These are phyloP conservation scores for Crotalus helleri DNA, from an alignment of 2,113 vertebrate genomes.

Conservation along the genomic window DNA sequence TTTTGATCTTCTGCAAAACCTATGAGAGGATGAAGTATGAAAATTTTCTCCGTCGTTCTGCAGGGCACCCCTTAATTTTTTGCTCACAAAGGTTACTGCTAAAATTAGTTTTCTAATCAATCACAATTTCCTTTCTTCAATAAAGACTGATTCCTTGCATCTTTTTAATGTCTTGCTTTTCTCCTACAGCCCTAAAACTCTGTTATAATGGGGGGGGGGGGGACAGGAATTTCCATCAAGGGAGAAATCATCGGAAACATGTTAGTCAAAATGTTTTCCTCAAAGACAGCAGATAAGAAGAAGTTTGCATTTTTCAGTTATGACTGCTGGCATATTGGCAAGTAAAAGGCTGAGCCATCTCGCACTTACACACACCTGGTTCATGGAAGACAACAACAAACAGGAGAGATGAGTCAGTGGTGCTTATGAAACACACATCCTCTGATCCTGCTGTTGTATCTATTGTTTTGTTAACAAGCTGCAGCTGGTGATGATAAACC, in stretches of 20 bases:
- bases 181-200: not conserved
- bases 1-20: not conserved
- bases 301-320: constrained; percentile 14
- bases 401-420: constrained; percentile 43
- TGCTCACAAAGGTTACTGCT: not conserved
- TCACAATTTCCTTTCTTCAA: not conserved
- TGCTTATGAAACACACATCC: constrained; percentile 33
- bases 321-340: constrained; percentile 17
- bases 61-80: not conserved
- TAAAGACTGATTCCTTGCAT: not conserved
- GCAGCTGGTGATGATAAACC: constrained; percentile 40
- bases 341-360: not conserved
- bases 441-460: not conserved
- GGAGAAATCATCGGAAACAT: not conserved
- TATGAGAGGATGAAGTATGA: not conserved
- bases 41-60: not conserved
- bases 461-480: constrained; percentile 42
- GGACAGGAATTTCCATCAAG: not conserved
- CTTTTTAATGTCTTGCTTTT: not conserved
- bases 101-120: not conserved
- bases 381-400: constrained; percentile 25
- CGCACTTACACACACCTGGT: constrained; percentile 35
- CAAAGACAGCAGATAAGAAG: not conserved
- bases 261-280: not conserved
- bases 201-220: not conserved